Conservation (phyloP, 92 coral and sea anemone species). For the Epizoanthus rinbou region DNA sequence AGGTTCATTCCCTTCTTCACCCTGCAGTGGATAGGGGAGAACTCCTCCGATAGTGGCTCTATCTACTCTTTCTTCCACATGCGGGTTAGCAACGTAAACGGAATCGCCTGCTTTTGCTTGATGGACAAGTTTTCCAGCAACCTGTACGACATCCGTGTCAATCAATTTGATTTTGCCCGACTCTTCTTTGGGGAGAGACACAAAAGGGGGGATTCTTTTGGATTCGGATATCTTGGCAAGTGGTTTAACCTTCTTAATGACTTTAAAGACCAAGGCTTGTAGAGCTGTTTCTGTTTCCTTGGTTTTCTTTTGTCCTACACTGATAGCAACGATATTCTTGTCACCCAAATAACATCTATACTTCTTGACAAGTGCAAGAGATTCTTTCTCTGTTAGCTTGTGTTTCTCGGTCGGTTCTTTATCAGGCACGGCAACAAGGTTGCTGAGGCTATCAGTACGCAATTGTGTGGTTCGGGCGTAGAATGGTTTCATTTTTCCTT, state of each 20-base stretch:
- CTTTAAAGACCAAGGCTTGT: constrained; percentile 1
- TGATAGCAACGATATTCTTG: background rate
- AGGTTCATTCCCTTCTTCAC: background rate
- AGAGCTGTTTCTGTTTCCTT: background rate
- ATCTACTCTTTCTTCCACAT: too few species aligned
- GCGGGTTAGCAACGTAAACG: background rate
- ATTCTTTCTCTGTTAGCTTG: background rate
- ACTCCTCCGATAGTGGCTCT: background rate
- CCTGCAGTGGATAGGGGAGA: background rate
- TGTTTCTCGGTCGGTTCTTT: background rate
- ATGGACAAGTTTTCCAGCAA: constrained; percentile 8
- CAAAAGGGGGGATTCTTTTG: background rate
- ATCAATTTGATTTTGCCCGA: background rate
- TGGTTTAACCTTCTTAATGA: background rate
- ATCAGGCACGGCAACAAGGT: too few species aligned
- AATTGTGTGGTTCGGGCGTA: too few species aligned
- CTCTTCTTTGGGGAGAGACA: background rate
- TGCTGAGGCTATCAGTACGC: too few species aligned
- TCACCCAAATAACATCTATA: constrained; percentile 5
- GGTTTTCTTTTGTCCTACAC: background rate
- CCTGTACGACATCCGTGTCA: background rate
- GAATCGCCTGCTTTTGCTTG: background rate
- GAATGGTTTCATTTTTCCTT: too few species aligned
- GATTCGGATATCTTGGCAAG: background rate
- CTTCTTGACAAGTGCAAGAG: background rate